Conservation (phyloP, 2,113 vertebrate species). For the Chaetorhynchus papuensis region DNA sequence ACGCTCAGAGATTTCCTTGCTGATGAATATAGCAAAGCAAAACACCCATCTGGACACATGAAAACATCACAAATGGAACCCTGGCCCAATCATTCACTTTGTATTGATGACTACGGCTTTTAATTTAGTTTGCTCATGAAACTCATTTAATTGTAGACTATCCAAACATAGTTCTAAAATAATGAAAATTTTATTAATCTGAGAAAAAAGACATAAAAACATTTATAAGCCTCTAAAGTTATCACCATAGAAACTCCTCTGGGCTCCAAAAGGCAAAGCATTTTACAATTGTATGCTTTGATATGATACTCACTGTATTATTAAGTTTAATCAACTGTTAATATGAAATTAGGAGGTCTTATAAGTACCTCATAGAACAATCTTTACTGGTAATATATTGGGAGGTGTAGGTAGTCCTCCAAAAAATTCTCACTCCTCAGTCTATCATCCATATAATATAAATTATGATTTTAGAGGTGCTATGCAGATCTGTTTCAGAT, state of each 20-base stretch:
- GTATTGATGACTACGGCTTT: slow-evolving; percentile 20
- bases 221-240: slow-evolving; percentile 10
- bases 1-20: not conserved
- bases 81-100: slow-evolving; percentile 38
- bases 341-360: not conserved
- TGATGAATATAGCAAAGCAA: slow-evolving; percentile 56
- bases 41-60: slow-evolving; percentile 50
- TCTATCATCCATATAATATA: not conserved
- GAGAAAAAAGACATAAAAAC: not conserved
- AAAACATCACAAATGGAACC: slow-evolving; percentile 28
- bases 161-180: slow-evolving; percentile 9
- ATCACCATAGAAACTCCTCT: not conserved
- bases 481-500: not conserved
- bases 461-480: not conserved
- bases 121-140: slow-evolving; percentile 21
- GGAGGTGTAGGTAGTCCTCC: not conserved
- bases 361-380: not conserved
- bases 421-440: not conserved
- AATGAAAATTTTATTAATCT: not conserved
- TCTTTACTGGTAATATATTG: not conserved
- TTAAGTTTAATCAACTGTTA: slow-evolving; percentile 33
- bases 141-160: slow-evolving; percentile 49
- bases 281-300: not conserved
- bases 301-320: not conserved
- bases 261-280: not conserved